Evolutionary conservation across 2,797 vertebrate species (phyloP), one percentile per base, ranked within the genome.

Genomic region (Allobates femoralis): DNA sequence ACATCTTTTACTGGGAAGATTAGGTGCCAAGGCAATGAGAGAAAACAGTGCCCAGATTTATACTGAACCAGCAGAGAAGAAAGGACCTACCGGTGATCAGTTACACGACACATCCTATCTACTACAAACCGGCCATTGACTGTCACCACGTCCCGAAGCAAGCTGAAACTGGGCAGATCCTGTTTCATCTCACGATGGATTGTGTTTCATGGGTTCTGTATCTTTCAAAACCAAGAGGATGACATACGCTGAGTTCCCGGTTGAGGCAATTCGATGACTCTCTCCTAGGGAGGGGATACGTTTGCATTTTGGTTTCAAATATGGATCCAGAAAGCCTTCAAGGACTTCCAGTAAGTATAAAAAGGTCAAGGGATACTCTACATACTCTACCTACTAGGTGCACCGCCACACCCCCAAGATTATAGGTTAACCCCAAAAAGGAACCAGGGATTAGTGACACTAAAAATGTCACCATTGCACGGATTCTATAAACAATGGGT

Each of bases 311-410:
- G 21, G 76, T 46, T 84, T 76, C 85, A 90, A 86, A 83, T 23
- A 95, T 95, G 95, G 93, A 96, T 83, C 83, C 83, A 2, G 92
- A 90, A 89, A 90, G 88, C 86, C 90, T 92, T 28, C 91, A 87
- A 84, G 90, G 89, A 69, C 85, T 94, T 84, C 94, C 94, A 0
- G 95, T 95, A 90, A 94, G 95, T 95, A 93, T n/a, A 56, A 14
- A 0, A n/a, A 28, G 46, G 66, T 32, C 32, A 41, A 55, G 66
- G 21, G 81, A 56, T 82, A 10, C 12, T 66, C 66, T 81, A 30
- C 16, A 50, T 53, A 53, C 32, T 41, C 34, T 41, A 73, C 37
- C 3, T 14, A 50, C 21, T 74, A 50, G 12, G 34, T 41, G 14
- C 23, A 26, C 6, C 14, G 41, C 50, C 71, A 26, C 11, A 50